phyloP scores from a whole-genome alignment of 2,797 vertebrate genomes.

The Uromys caudimaculatus region DNA sequence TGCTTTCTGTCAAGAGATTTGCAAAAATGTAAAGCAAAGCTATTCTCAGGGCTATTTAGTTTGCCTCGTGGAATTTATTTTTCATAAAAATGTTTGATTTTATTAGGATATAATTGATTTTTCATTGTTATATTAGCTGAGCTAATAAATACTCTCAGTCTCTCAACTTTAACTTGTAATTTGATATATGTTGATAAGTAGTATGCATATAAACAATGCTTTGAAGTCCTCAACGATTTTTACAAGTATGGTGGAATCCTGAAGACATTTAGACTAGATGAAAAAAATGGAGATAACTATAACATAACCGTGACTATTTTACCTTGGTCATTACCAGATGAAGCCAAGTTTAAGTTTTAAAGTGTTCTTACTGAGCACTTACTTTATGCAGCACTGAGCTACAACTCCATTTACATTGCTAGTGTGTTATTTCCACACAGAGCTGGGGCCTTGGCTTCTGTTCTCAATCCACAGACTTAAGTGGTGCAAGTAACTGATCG shows the following conservation, averaged over 20 bases:
- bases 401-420: background rate
- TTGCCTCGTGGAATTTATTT: constrained; percentile 19
- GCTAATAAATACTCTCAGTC: background rate
- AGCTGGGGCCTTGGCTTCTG: background rate
- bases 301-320: background rate
- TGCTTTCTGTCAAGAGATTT: constrained; percentile 50
- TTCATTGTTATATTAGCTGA: constrained; percentile 1
- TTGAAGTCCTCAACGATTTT: background rate
- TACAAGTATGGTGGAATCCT: background rate
- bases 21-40: constrained; percentile 15
- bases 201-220: background rate
- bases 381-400: background rate
- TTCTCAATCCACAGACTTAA: background rate
- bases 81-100: constrained; percentile 26
- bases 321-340: background rate
- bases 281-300: background rate
- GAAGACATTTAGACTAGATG: background rate
- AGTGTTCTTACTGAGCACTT: background rate
- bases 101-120: background rate
- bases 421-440: background rate
- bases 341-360: constrained; percentile 7
- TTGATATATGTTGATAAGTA: background rate
- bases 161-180: constrained; percentile 33
- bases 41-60: background rate
- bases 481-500: background rate